Base-by-base conservation (phyloP, 2,113 vertebrate genomes). In the Empidonax alnorum region DNA sequence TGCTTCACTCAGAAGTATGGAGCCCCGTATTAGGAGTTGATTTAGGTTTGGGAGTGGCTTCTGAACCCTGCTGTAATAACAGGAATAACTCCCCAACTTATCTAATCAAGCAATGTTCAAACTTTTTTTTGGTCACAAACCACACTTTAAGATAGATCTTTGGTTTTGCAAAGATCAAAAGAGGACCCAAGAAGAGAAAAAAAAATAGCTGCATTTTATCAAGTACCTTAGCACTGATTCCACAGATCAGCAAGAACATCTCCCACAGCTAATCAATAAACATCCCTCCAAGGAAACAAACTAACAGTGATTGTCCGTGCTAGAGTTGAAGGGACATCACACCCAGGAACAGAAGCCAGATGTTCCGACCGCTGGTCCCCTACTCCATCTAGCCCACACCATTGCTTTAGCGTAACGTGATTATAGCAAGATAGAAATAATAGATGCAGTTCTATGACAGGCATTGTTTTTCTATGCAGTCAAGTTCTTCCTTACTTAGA, bases 391-490 rank as follows among this genome's bases (percentile, higher is more conserved):
- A 22, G 42, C 20, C 63, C 7, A 75, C 2, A 1, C 15, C 28
- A 53, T 5, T 42, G 22, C 33, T 71, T 81, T 79, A 88, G 27
- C 35, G 55, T 80, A 44, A 37, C 0, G 0, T 10, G 30, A 66
- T 89, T 88, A 74, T 12, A 42, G 72, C 19, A 63, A 42, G 52
- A 59, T 10, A 24, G 68, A 93, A 90, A 62, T 71, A 69, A 80
- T 71, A 55, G 33, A 77, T 1, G 3, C n/a, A 62, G 33, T 50
- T 94, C 73, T 79, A 58, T 35, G 85, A 78, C 30, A 89, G 23
- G 17, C 79, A 67, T 74, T 81, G 72, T 94, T 89, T 62, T 91
- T 89, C 72, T 63, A 52, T 30, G 52, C 27, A 83, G 46, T n/a
- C 6, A 3, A 86, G 35, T 44, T 67, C 58, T 69, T 63, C 30